phyloP scores from a whole-genome alignment of 2,797 vertebrate species.

The Zalophus californianus region DNA sequence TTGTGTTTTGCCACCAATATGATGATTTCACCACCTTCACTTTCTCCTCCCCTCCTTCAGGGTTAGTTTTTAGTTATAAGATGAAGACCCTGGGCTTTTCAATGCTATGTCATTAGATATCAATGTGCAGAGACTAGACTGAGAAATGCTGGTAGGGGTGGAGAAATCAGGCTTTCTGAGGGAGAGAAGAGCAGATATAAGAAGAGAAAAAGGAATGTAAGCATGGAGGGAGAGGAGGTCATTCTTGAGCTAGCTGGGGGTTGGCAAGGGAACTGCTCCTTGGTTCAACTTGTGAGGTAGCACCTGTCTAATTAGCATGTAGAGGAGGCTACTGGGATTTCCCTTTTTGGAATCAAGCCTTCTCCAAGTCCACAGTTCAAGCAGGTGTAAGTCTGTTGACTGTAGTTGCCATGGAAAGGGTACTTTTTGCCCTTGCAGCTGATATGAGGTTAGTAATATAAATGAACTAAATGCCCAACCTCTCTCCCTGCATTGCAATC shows the following conservation, averaged over 20 bases:
- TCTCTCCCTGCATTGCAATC: constrained; percentile 67
- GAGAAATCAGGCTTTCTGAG: neutral
- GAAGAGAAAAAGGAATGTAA: neutral
- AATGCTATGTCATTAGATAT: neutral
- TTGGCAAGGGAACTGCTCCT: neutral
- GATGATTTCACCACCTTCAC: neutral
- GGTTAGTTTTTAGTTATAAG: neutral
- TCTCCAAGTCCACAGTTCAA: constrained; percentile 69
- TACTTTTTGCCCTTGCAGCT: constrained; percentile 84
- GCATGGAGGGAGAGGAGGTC: neutral
- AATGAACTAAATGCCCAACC: constrained; percentile 80
- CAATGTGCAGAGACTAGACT: neutral
- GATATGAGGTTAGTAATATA: constrained; percentile 80
- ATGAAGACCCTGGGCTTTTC: neutral
- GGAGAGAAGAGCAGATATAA: neutral
- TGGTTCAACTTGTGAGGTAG: neutral
- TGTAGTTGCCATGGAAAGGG: constrained; percentile 74
- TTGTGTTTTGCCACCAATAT: neutral
- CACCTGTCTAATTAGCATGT: neutral
- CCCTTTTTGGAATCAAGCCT: neutral
- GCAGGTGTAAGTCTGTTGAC: constrained; percentile 17
- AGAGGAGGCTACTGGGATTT: neutral
- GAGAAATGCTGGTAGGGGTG: neutral
- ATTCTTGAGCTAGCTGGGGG: neutral
- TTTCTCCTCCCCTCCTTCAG: neutral